phyloP scores from a whole-genome alignment of 1,140 invertebrate species.

The Druon quercuslanigerum region DNA sequence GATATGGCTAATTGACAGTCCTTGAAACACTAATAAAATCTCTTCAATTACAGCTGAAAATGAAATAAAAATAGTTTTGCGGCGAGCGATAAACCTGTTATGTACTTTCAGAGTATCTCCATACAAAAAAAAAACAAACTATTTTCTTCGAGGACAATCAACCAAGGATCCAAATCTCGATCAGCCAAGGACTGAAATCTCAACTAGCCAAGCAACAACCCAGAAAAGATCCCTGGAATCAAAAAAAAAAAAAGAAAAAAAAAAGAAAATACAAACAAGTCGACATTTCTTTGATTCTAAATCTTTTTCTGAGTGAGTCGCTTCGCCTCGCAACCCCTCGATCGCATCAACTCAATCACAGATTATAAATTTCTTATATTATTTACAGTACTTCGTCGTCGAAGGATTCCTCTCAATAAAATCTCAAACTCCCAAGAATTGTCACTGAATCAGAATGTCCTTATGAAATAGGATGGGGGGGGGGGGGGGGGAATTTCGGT shows the following conservation, averaged over 20 bases:
- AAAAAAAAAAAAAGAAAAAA: no score
- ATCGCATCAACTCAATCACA: not conserved
- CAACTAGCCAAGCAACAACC: no score
- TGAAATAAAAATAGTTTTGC: not conserved
- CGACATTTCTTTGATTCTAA: not conserved
- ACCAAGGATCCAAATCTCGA: not conserved
- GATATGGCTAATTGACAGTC: not conserved
- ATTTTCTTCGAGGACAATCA: not conserved
- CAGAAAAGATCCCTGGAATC: no score
- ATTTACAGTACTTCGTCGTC: slow-evolving; percentile 11
- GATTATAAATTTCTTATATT: slow-evolving; percentile 20
- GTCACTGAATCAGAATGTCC: no score
- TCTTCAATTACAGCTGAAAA: not conserved
- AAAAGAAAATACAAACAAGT: no score
- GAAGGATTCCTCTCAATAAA: not conserved
- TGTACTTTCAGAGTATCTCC: not conserved
- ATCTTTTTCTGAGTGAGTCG: not conserved
- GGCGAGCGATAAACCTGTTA: not conserved
- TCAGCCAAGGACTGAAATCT: no score
- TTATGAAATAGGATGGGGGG: not conserved
- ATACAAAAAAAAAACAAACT: no score
- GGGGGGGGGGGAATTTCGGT: not conserved
- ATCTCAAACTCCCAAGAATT: not conserved
- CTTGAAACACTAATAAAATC: not conserved
- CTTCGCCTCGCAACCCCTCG: not conserved